A percentile compares a stretch with the other conserved stretches of the same genome.
phyloP scores from a whole-genome alignment of 2,797 vertebrate genomes.

The Zenarchopterus dispar region DNA sequence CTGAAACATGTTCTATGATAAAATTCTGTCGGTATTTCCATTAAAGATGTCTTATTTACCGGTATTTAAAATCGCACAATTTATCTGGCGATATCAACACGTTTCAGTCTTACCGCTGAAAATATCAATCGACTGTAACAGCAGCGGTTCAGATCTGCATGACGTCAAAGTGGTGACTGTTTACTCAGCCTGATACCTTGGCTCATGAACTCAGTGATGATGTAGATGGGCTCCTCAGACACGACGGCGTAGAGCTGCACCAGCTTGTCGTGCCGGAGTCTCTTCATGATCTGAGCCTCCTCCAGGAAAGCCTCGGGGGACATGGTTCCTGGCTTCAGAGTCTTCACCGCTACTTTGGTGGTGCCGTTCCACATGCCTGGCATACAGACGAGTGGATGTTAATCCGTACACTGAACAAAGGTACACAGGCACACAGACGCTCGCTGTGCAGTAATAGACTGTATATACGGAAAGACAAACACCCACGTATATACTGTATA shows the following conservation, averaged over 20 bases:
- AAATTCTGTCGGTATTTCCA: too few species aligned
- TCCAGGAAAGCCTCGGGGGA: constrained; percentile 97
- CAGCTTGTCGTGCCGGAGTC: constrained; percentile 95
- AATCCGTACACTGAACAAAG: constrained; percentile 14
- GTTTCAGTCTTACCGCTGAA: too few species aligned
- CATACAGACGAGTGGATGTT: constrained; percentile 54
- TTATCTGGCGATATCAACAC: too few species aligned
- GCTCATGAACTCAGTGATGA: constrained; percentile 97
- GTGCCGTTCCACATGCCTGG: constrained; percentile 96
- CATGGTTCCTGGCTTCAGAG: constrained; percentile 96
- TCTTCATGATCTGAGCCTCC: constrained; percentile 98
- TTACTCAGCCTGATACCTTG: constrained; percentile 82
- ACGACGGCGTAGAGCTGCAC: constrained; percentile 98
- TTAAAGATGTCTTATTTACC: too few species aligned
- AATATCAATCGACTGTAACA: constrained; percentile 11
- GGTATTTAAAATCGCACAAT: too few species aligned
- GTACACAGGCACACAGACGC: neutral
- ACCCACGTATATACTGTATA: too few species aligned
- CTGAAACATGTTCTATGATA: too few species aligned
- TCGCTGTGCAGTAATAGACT: neutral
- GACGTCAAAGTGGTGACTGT: constrained; percentile 28
- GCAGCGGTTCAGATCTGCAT: constrained; percentile 26
- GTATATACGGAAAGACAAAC: constrained; percentile 12
- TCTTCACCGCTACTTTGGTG: constrained; percentile 98
- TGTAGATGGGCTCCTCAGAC: constrained; percentile 97